phyloP scores from a whole-genome alignment of 2,113 vertebrate genomes.

The Dendrocopos noguchii region DNA sequence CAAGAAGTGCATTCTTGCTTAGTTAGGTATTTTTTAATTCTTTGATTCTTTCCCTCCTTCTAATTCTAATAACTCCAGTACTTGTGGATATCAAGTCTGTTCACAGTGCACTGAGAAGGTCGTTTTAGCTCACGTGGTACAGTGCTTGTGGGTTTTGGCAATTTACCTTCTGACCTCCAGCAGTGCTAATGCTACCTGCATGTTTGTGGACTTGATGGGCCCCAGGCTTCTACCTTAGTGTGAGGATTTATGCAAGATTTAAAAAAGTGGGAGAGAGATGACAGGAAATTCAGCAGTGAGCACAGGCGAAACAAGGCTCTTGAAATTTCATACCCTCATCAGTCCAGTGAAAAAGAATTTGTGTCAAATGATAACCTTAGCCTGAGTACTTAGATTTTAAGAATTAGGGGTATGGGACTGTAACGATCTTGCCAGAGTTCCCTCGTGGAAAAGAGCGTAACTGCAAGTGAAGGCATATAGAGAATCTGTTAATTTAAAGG shows the following conservation, averaged over 20 bases:
- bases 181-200: accelerated
- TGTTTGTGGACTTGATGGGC: not conserved
- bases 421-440: not conserved
- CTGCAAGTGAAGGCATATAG: not conserved
- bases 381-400: not conserved
- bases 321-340: not conserved
- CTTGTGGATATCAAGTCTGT: not conserved
- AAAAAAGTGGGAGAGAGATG: not conserved
- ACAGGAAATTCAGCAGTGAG: not conserved
- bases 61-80: not conserved
- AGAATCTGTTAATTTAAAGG: not conserved
- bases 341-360: not conserved
- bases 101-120: not conserved
- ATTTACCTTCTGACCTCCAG: not conserved
- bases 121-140: not conserved
- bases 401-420: not conserved
- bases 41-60: not conserved
- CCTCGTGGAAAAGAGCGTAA: not conserved
- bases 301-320: not conserved
- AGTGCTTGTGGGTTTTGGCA: not conserved
- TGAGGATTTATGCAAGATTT: not conserved
- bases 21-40: not conserved
- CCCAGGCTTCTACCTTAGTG: not conserved
- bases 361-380: not conserved
- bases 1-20: not conserved